These are phyloP conservation scores for Catostylus mosaicus DNA, from an alignment of 30 jellyfish, hydroid and myxozoan species.

Conservation along the genomic window DNA sequence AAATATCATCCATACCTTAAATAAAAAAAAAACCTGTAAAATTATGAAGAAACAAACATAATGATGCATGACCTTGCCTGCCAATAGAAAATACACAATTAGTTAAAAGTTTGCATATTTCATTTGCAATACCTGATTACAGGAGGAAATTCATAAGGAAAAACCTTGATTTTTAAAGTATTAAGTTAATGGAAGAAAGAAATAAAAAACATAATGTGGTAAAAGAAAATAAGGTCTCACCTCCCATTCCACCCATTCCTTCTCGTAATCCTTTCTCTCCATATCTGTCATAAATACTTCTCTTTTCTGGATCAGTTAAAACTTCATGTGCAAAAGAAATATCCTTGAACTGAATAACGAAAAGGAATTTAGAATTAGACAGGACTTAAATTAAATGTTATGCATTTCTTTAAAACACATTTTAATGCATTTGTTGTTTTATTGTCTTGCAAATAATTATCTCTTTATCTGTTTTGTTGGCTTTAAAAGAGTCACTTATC, in stretches of 20 bases:
- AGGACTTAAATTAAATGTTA: no score
- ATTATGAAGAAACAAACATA: no score
- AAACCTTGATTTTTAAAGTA: background rate
- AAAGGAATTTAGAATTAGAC: no score
- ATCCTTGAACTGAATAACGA: conserved; percentile 89
- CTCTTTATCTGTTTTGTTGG: no score
- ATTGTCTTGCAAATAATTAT: no score
- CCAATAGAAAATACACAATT: no score
- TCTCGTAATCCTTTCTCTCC: conserved; percentile 97
- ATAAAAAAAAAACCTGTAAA: background rate
- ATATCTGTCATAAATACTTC: conserved; percentile 88
- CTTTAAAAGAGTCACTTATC: no score
- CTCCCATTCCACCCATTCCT: conserved; percentile 80
- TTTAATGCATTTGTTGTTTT: no score
- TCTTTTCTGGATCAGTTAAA: conserved; percentile 84
- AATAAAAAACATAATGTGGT: background rate
- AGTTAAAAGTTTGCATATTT: background rate
- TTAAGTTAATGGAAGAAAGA: background rate
- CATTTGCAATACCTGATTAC: background rate
- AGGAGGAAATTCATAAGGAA: background rate
- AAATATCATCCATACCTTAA: conserved; percentile 94
- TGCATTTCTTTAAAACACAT: no score
- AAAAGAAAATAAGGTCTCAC: background rate
- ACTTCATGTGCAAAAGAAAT: conserved; percentile 95
- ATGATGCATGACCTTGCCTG: no score